Percentiles rank a stretch among this genome's conserved stretches.
phyloP scores from a whole-genome alignment of 1,140 invertebrate genomes.

The Microplitis mediator region DNA sequence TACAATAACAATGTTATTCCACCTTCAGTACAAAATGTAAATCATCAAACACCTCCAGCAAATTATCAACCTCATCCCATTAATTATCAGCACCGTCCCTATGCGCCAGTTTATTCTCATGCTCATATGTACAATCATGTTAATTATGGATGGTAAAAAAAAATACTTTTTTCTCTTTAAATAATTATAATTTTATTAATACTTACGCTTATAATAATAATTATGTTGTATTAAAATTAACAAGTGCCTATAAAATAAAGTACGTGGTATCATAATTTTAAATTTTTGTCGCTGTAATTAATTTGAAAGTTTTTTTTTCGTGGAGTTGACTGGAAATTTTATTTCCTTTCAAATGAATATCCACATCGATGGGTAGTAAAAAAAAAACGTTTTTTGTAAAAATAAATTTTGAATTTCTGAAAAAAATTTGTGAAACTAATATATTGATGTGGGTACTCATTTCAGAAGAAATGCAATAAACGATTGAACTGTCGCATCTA shows the following conservation, averaged over 20 bases:
- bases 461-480: too few relatives aligned
- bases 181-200: background rate
- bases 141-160: conserved; percentile 6
- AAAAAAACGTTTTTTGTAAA: too few relatives aligned
- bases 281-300: background rate
- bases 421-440: too few relatives aligned
- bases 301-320: too few relatives aligned
- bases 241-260: background rate
- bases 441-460: too few relatives aligned
- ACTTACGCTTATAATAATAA: background rate
- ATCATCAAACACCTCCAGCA: background rate
- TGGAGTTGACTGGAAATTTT: too few relatives aligned
- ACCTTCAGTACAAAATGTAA: background rate
- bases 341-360: too few relatives aligned
- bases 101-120: background rate
- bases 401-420: too few relatives aligned
- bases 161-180: background rate
- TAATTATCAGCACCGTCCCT: background rate
- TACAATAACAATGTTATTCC: conserved; percentile 13
- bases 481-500: too few relatives aligned
- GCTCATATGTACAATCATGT: conserved; percentile 1
- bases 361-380: too few relatives aligned
- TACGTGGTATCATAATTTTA: background rate
- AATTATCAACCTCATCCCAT: background rate
- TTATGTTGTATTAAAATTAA: background rate